Base-by-base conservation (phyloP, 2,888 invertebrate genomes). In the Nemotelus pantherinus region DNA sequence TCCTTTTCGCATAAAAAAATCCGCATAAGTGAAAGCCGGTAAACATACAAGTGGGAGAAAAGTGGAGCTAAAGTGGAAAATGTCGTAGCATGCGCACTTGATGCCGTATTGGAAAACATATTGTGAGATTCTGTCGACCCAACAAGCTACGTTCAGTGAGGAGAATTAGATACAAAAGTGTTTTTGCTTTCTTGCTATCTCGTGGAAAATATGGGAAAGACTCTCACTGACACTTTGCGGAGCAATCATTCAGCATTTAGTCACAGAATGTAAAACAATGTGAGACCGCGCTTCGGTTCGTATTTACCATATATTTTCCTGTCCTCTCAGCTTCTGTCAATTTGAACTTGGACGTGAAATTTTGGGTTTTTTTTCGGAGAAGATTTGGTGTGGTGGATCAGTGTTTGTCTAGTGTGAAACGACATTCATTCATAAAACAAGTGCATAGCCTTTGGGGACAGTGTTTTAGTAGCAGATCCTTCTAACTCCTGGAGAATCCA, bases 261-360 rank as follows among this genome's bases (percentile, higher is more conserved):
- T 74, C 74, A 55, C 41, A 43, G 55, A 41, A 55, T 55, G 60
- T 60, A 39, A 39, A 60, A 60, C 47, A 63, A 63, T 58, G 5
- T 63, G 60, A 74, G 50, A 63, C 58, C 47, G 47, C 57, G 45
- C 45, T 58, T 47, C 58, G n/a, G 74, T 55, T 74, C 63, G 47
- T 44, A n/a, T 60, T 74, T 74, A 63, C 74, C 60, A n/a, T 44
- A 39, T 60, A 44, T 72, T 72, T 72, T 72, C 72, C 58, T 63
- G n/a, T 10, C 63, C 50, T 60, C 50, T 48, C n/a, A 41, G 10
- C 9, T 60, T 47, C 74, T 60, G 63, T 60, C 74, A 74, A 39
- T 55, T 39, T 48, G 44, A 41, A 25, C 44, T 72, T 7, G 47
- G n/a, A 25, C 45, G 48, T 47, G 68, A 68, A 57, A 45, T 72